These are phyloP conservation scores for Condylostylus longicornis DNA, from an alignment of 1,140 invertebrate species.

Conservation along the genomic window DNA sequence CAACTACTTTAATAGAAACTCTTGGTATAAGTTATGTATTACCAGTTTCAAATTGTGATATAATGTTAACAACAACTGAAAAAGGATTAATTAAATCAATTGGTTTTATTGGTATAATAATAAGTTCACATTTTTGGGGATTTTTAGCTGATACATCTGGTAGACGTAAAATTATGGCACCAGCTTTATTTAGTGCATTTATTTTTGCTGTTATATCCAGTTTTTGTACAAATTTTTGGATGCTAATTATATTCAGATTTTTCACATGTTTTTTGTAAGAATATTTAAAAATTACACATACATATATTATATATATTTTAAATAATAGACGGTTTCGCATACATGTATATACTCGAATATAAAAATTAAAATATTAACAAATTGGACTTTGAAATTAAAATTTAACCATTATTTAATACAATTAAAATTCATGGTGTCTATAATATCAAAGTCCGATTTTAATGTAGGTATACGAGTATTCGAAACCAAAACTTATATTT, in stretches of 20 bases:
- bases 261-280: conserved; percentile 57
- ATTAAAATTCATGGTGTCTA: too few relatives aligned
- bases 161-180: conserved; percentile 46
- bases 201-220: conserved; percentile 46
- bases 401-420: too few relatives aligned
- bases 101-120: conserved; percentile 43
- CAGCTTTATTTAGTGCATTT: conserved; percentile 47
- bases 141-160: conserved; percentile 58
- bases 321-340: too few relatives aligned
- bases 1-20: conserved; percentile 45
- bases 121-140: conserved; percentile 51
- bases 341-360: too few relatives aligned
- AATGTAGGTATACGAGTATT: too few relatives aligned
- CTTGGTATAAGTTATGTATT: conserved; percentile 47
- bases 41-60: conserved; percentile 49
- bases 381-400: too few relatives aligned
- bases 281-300: too few relatives aligned
- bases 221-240: conserved; percentile 46
- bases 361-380: too few relatives aligned
- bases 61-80: conserved; percentile 39
- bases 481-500: too few relatives aligned
- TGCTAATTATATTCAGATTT: conserved; percentile 49
- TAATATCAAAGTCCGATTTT: too few relatives aligned
- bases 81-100: conserved; percentile 46
- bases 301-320: too few relatives aligned